A percentile compares a stretch with the other conserved stretches of the same genome.
Conservation (phyloP, 2,888 invertebrate species). For the Eulithis prunata region DNA sequence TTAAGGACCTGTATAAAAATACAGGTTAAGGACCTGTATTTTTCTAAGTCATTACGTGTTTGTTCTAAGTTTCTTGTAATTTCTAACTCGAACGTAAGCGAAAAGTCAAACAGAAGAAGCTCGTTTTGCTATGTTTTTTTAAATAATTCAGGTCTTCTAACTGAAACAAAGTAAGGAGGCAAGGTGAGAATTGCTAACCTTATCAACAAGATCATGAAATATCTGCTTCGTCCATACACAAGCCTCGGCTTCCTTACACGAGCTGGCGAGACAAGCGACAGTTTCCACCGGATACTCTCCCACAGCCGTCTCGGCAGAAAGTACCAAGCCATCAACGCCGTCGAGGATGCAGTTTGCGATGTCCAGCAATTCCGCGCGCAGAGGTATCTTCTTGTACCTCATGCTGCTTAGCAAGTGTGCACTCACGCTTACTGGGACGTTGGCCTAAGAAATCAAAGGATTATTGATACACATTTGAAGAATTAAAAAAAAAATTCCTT, state of each 20-base stretch:
- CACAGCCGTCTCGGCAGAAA: slow-evolving; percentile 88
- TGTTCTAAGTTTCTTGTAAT: too few relatives aligned
- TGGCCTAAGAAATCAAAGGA: slow-evolving; percentile 53
- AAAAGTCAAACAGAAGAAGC: too few relatives aligned
- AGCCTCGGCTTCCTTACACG: slow-evolving; percentile 88
- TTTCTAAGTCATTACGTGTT: too few relatives aligned
- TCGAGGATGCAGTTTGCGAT: slow-evolving; percentile 90
- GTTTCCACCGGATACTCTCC: slow-evolving; percentile 85
- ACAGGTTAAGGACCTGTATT: too few relatives aligned
- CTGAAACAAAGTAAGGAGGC: too few relatives aligned
- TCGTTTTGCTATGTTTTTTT: too few relatives aligned
- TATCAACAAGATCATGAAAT: slow-evolving; percentile 71
- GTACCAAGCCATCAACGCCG: slow-evolving; percentile 88
- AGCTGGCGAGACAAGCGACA: slow-evolving; percentile 69
- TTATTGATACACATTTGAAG: too few relatives aligned
- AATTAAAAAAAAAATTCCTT: too few relatives aligned
- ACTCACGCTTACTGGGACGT: slow-evolving; percentile 64
- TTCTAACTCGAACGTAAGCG: too few relatives aligned
- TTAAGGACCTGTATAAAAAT: too few relatives aligned
- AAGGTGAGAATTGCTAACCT: slow-evolving; percentile 47
- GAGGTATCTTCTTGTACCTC: slow-evolving; percentile 61
- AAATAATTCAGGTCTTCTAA: too few relatives aligned
- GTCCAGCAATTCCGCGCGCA: slow-evolving; percentile 87
- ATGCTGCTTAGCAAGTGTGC: slow-evolving; percentile 70
- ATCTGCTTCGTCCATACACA: slow-evolving; percentile 84